A percentile compares a stretch with the other conserved stretches of the same genome.
Conservation (phyloP, 2,113 vertebrate species). For the Paramormyrops kingsleyae region DNA sequence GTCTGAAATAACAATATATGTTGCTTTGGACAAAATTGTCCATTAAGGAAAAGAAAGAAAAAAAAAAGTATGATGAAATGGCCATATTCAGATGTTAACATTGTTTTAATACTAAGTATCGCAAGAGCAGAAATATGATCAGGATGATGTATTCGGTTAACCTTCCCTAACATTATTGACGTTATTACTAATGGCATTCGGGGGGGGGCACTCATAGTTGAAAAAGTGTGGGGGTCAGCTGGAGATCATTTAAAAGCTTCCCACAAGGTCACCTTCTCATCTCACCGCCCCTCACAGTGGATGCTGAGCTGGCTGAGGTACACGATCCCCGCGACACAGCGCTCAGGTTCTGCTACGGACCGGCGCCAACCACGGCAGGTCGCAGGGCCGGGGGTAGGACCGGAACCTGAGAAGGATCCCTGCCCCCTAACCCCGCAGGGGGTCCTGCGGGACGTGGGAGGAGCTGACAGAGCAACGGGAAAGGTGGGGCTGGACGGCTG, state of each 20-base stretch:
- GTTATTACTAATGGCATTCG: background rate
- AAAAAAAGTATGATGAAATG: background rate
- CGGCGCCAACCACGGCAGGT: slow-evolving; percentile 17
- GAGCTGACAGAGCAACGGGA: background rate
- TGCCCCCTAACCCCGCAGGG: background rate
- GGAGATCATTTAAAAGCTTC: background rate
- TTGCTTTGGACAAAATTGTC: background rate
- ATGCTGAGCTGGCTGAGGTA: slow-evolving; percentile 48
- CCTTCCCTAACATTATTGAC: background rate
- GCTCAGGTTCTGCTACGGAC: slow-evolving; percentile 22
- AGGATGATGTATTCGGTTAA: background rate
- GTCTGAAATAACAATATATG: background rate
- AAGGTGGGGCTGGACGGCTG: background rate
- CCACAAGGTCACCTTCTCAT: background rate
- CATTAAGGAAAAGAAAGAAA: background rate
- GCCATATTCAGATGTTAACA: background rate
- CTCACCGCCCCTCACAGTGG: slow-evolving; percentile 49
- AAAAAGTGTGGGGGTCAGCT: background rate
- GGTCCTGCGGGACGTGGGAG: background rate
- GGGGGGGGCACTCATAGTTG: background rate
- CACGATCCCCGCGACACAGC: slow-evolving; percentile 16
- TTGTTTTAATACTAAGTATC: background rate
- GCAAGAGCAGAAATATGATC: background rate
- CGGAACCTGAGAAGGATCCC: slow-evolving; percentile 7
- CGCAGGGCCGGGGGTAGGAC: slow-evolving; percentile 3